Evolutionary conservation across 2,797 vertebrate species (phyloP), one percentile per base, ranked within the genome.

Genomic region (Coreius guichenoti): DNA sequence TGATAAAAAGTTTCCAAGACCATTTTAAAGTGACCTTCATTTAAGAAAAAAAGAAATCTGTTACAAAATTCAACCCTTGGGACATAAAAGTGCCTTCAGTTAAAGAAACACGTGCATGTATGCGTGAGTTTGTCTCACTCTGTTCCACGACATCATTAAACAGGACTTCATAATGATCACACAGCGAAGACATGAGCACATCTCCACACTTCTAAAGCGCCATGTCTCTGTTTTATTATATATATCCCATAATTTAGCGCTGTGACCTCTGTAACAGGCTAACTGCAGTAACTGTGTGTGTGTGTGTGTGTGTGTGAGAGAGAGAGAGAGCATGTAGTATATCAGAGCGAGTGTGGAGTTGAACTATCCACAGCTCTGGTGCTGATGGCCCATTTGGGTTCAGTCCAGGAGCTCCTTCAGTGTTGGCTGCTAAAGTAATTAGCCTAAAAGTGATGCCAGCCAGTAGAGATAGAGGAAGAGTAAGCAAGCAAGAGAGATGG

Each of bases 351-450:
- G 86, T 90, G 90, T 89, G 89, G 88, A 88, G 94, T 85, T 93
- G 91, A 93, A 91, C 93, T 92, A 91, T 87, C 86, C 91, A 91
- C 90, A 92, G 92, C 82, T 90, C 87, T 84, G 86, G 91, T 90
- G 91, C 90, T 92, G 93, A 94, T 91, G 91, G 93, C 87, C 93
- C 93, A 93, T 94, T 93, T 95, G 94, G 93, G 91, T 83, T 90
- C 85, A 72, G 91, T 96, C 94, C 95, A 96, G 94, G 91, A 94
- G 93, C 88, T 93, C 94, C 95, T 94, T 93, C 95, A 94, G 93
- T 93, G 92, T 90, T 92, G 94, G 88, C 94, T 94, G 91, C 91
- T 93, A 92, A 94, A 92, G 89, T 94, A 96, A 96, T 96, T 96
- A 95, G 93, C 92, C 93, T 83, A 88, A 86, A 88, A 92, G 89